Conservation (phyloP, 2,113 vertebrate genomes). For the Pterocles orientalis region DNA sequence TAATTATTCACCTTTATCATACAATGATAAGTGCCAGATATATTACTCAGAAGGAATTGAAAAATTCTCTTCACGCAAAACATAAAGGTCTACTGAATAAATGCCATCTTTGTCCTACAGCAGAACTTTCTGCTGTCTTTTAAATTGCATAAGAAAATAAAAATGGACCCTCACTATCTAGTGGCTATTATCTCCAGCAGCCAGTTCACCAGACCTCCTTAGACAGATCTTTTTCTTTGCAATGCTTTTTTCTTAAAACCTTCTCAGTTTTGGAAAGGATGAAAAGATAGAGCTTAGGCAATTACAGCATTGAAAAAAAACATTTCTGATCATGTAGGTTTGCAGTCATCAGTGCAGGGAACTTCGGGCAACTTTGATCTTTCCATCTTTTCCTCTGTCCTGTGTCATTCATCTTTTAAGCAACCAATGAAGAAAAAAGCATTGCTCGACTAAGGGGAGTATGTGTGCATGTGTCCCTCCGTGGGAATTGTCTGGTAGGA, state of each 20-base stretch:
- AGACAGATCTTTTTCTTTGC: background rate
- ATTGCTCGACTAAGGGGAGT: background rate
- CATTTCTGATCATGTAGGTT: background rate
- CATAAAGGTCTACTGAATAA: background rate
- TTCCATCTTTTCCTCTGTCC: background rate
- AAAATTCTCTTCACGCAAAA: background rate
- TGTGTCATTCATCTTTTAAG: background rate
- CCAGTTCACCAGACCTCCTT: background rate
- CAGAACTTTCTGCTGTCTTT: background rate
- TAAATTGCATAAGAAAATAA: background rate
- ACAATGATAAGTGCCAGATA: background rate
- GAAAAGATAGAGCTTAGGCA: background rate
- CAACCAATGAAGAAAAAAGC: background rate
- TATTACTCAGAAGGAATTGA: background rate
- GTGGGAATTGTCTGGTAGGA: background rate
- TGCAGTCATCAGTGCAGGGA: background rate
- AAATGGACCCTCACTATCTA: background rate
- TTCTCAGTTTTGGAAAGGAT: background rate
- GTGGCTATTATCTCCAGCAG: background rate
- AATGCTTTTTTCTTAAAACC: background rate
- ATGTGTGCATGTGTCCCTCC: background rate
- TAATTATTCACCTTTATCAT: background rate
- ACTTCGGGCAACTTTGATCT: background rate
- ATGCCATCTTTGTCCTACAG: background rate
- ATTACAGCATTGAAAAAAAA: background rate